Conservation (phyloP, 2,888 invertebrate genomes). For the Cosmorhoe ocellata region DNA sequence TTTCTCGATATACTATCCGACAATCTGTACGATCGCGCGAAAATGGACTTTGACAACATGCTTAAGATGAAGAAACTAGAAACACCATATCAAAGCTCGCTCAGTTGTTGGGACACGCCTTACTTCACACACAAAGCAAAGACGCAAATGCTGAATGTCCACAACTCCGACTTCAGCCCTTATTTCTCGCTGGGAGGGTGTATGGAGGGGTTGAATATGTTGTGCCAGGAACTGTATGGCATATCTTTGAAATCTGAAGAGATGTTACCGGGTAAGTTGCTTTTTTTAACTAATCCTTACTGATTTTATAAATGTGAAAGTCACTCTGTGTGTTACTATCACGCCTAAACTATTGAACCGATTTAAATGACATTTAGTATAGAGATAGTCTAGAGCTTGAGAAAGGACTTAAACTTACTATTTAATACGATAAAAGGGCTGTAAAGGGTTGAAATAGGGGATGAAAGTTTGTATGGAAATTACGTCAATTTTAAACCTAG, state of each 20-base stretch:
- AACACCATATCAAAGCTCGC: constrained; percentile 52
- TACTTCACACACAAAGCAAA: constrained; percentile 91
- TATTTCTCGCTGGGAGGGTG: constrained; percentile 96
- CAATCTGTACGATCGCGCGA: constrained; percentile 86
- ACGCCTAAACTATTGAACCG: too few relatives aligned
- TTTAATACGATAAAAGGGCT: too few relatives aligned
- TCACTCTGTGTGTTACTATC: too few relatives aligned
- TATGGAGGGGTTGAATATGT: constrained; percentile 97
- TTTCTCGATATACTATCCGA: constrained; percentile 91
- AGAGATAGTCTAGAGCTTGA: too few relatives aligned
- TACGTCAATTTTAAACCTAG: too few relatives aligned
- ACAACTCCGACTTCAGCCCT: constrained; percentile 88
- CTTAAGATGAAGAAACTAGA: constrained; percentile 85
- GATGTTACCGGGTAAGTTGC: constrained; percentile 82
- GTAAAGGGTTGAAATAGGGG: too few relatives aligned
- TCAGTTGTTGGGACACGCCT: constrained; percentile 93
- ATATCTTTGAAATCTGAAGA: constrained; percentile 89
- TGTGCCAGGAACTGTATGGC: constrained; percentile 92
- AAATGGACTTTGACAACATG: constrained; percentile 90
- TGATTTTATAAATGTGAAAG: too few relatives aligned
- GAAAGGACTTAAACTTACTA: too few relatives aligned
- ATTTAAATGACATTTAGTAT: too few relatives aligned
- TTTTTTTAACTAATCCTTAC: too few relatives aligned
- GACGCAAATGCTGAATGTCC: constrained; percentile 86
- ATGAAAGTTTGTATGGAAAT: too few relatives aligned